Base-by-base conservation (phyloP, 1,140 invertebrate genomes). In the Brachystomella parvula region DNA sequence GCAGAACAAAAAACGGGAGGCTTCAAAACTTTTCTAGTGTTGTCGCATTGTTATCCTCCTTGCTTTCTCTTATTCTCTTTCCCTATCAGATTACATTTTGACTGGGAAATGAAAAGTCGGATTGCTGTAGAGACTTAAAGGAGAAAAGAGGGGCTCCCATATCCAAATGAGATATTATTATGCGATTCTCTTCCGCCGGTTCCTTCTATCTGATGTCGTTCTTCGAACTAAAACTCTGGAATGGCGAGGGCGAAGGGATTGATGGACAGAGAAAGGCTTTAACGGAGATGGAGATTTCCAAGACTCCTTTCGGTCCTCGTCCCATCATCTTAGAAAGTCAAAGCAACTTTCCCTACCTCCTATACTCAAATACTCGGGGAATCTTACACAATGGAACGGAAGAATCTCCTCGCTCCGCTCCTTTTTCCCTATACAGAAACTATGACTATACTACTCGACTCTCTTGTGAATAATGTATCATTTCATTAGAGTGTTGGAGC, bases 381-480 rank as follows among this genome's bases (percentile, higher is more conserved):
- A n/a, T n/a, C n/a, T n/a, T n/a, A n/a, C n/a, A n/a, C n/a, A n/a
- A n/a, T n/a, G n/a, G n/a, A n/a, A n/a, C n/a, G n/a, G 33, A n/a
- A 6, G 3, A 19, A 35, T 35, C 21, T 33, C 9, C 28, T 31
- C 28, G 26, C 26, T 66, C 12, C 53, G 17, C 59, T 17, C 19
- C 12, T 53, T 31, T 53, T 3, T 53, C 9, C 6, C 33, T n/a
- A 17, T 31, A 44, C 49, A 57, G 32, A 58, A 39, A 66, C 39
- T 58, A 47, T 58, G 53, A 69, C 61, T 21, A n/a, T n/a, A n/a
- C n/a, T n/a, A n/a, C n/a, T n/a, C 39, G 9, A 26, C 9, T 53
- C 49, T 53, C 63, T 62, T 67, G 44, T 71, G 69, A 73, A 73
- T 73, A 70, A 73, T 73, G 66, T 68, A 73, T 73, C 68, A 73